A percentile compares a stretch with the other conserved stretches of the same genome.
phyloP scores from a whole-genome alignment of 92 coral and sea anemone genomes.

The Epizoanthus ramosus region DNA sequence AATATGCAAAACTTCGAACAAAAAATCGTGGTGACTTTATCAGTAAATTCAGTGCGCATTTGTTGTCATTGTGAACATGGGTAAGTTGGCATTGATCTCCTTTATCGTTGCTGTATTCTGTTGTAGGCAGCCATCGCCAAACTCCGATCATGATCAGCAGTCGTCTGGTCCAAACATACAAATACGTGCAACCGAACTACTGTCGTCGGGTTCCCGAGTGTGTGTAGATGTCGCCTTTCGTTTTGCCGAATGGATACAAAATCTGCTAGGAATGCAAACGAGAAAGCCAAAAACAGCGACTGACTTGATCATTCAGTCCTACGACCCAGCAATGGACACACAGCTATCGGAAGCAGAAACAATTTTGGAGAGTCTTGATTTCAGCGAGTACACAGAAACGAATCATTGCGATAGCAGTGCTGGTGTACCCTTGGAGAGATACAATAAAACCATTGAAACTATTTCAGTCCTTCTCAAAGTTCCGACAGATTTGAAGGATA shows the following conservation, averaged over 20 bases:
- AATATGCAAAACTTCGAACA: neutral
- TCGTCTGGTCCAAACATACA: neutral
- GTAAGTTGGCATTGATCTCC: neutral
- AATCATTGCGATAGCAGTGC: slow-evolving; percentile 7
- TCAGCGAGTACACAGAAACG: slow-evolving; percentile 21
- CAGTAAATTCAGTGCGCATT: neutral
- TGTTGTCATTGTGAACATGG: neutral
- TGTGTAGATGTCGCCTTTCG: neutral
- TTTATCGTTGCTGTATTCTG: neutral
- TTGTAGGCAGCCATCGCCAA: neutral
- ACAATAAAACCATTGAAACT: neutral
- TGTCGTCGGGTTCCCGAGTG: neutral
- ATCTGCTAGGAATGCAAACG: neutral
- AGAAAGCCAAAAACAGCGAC: neutral
- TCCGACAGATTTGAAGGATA: slow-evolving; percentile 8
- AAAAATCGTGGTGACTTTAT: neutral
- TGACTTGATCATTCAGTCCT: slow-evolving; percentile 2
- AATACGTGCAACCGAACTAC: neutral
- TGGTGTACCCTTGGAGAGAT: slow-evolving; percentile 11
- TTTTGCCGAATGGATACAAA: neutral
- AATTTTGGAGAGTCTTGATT: slow-evolving; percentile 10
- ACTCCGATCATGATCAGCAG: neutral
- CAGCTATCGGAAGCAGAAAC: slow-evolving; percentile 17
- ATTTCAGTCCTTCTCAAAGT: slow-evolving; percentile 1
- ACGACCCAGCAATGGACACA: neutral